Evolutionary conservation across 2,888 invertebrate species (phyloP), one percentile per base, ranked within the genome.

Genomic region (Lacanobia oleracea): DNA sequence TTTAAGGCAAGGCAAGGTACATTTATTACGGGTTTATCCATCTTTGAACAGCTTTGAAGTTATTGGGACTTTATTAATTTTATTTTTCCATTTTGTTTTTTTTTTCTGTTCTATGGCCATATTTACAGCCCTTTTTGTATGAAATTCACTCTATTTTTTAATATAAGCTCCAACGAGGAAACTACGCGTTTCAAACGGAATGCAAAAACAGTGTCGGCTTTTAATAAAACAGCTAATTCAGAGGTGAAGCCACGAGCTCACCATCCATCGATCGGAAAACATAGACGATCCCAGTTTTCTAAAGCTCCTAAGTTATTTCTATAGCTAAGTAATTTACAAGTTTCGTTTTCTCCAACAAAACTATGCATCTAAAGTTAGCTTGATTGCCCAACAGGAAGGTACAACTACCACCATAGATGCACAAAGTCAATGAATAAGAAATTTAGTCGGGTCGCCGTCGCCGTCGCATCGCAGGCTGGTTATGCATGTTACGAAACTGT

Each of bases 401-500:
- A 43, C 59, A 66, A 60, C 51, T 21, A 56, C 27, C n/a, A 59
- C 70, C 74, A 65, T 64, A 57, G 69, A 67, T 66, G 67, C 60
- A 73, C 75, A 80, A 75, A 83, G 61, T 83, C 80, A 78, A 88
- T 87, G 88, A 90, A 88, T 89, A 88, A 87, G 84, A 87, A 89
- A 90, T 89, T 86, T 87, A 86, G 85, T 86, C 86, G 82, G 86
- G 89, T 88, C 88, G 87, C 84, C 79, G 67, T 75, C 80, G 72
- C 80, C 79, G 67, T 75, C 81, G 73, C 80, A 82, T 87, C 83
- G 74, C 60, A 65, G 65, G 74, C 60, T 51, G 72, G 76, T 81
- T 79, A 77, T 81, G 80, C 74, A 75, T 48, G 69, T 89, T 90
- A 86, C 83, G 87, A 89, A 88, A 90, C 88, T 87, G 85, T 88